These are phyloP conservation scores for Unio pictorum DNA, from an alignment of 2,888 invertebrate genomes.

Conservation along the genomic window DNA sequence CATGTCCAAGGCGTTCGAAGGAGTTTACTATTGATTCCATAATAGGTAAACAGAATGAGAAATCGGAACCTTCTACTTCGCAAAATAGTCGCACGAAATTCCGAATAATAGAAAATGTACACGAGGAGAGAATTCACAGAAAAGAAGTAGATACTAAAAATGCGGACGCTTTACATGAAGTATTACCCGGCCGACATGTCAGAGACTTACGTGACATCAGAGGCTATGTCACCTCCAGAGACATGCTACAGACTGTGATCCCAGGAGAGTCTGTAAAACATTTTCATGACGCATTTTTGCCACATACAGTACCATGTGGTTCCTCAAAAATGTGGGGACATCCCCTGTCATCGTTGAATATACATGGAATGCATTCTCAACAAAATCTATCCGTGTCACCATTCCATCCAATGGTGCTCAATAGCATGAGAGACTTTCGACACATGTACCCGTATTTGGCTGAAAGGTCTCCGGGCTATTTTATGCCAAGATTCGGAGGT, in stretches of 20 bases:
- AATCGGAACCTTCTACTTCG: too few species aligned
- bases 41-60: conserved; percentile 25
- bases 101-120: too few species aligned
- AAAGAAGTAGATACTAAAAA: too few species aligned
- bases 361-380: conserved; percentile 34
- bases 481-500: conserved; percentile 43
- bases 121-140: too few species aligned
- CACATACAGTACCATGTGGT: conserved; percentile 19
- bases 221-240: too few species aligned
- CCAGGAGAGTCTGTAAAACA: conserved; percentile 38
- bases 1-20: conserved; percentile 21
- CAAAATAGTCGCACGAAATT: too few species aligned
- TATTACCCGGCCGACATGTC: background rate
- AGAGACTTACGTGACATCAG: too few species aligned
- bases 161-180: conserved; percentile 2
- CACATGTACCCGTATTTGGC: conserved; percentile 44
- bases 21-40: conserved; percentile 51
- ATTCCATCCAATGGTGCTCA: conserved; percentile 39
- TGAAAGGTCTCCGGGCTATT: conserved; percentile 40
- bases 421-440: conserved; percentile 34
- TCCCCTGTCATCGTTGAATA: conserved; percentile 31
- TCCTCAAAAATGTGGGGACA: conserved; percentile 38
- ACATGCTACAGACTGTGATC: too few species aligned
- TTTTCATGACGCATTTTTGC: conserved; percentile 44
- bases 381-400: conserved; percentile 29